phyloP scores from a whole-genome alignment of 2,888 invertebrate species.

The Coleophora deauratella region DNA sequence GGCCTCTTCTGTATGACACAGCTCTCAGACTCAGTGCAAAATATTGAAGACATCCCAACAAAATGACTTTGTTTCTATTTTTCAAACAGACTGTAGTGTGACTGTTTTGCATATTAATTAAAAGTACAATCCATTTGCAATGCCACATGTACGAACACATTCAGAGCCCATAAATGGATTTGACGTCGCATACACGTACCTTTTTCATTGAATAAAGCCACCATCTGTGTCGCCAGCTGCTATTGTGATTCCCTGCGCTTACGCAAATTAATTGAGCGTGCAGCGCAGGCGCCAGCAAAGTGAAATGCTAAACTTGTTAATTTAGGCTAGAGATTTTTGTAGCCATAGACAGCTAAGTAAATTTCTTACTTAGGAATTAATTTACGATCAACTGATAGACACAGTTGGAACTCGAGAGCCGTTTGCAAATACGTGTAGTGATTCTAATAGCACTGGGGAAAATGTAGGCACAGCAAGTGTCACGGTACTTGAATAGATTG shows the following conservation, averaged over 20 bases:
- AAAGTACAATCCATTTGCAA: constrained; percentile 14
- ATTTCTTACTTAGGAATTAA: constrained; percentile 17
- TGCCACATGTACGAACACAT: constrained; percentile 10
- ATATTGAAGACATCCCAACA: neutral
- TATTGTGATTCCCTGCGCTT: constrained; percentile 51
- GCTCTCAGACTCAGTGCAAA: neutral
- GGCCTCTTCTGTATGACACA: constrained; percentile 2
- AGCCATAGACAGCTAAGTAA: too few species aligned
- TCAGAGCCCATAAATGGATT: constrained; percentile 25
- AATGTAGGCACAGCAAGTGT: constrained; percentile 26
- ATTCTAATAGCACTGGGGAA: constrained; percentile 25
- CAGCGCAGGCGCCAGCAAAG: constrained; percentile 33
- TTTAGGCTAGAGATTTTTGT: constrained; percentile 20
- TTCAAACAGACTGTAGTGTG: too few species aligned
- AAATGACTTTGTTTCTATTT: neutral
- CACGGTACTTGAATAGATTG: constrained; percentile 24
- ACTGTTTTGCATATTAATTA: constrained; percentile 18
- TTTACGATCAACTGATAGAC: constrained; percentile 26
- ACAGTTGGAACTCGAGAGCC: constrained; percentile 17
- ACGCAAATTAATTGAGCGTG: constrained; percentile 48
- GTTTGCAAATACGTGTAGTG: constrained; percentile 24
- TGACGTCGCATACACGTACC: constrained; percentile 38
- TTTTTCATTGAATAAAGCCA: constrained; percentile 37
- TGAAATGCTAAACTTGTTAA: constrained; percentile 20
- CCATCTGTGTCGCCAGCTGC: constrained; percentile 54